Conservation (phyloP, 2,797 vertebrate genomes). For the Natrix natrix region DNA sequence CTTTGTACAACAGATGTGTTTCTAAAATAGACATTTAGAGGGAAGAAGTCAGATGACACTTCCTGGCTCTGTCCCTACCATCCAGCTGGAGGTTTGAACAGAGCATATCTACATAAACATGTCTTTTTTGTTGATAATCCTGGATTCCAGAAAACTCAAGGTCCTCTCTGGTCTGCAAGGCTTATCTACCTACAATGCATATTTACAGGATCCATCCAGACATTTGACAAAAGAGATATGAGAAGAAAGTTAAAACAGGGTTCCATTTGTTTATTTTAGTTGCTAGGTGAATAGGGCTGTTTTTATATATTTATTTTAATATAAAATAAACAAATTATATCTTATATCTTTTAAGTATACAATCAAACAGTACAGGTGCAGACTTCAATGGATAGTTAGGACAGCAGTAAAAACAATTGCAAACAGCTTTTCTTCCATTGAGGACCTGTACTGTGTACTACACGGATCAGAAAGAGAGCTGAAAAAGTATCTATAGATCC, state of each 20-base stretch:
- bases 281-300: neutral
- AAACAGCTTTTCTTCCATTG: neutral
- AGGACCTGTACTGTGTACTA: neutral
- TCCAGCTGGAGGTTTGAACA: neutral
- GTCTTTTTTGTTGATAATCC: neutral
- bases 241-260: neutral
- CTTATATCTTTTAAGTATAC: neutral
- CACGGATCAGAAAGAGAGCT: neutral
- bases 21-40: neutral
- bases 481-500: neutral
- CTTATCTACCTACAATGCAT: neutral
- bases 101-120: neutral
- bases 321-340: neutral
- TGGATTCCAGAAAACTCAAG: neutral
- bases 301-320: neutral
- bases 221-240: neutral
- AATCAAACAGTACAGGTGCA: neutral
- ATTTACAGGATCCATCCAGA: neutral
- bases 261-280: neutral
- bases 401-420: neutral
- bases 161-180: neutral
- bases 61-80: neutral
- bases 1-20: neutral
- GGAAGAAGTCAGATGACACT: neutral
- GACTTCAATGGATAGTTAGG: neutral